Evolutionary conservation across 2,113 vertebrate species (phyloP), one percentile per base, ranked within the genome.

Genomic region (Colistium nudipinnis): DNA sequence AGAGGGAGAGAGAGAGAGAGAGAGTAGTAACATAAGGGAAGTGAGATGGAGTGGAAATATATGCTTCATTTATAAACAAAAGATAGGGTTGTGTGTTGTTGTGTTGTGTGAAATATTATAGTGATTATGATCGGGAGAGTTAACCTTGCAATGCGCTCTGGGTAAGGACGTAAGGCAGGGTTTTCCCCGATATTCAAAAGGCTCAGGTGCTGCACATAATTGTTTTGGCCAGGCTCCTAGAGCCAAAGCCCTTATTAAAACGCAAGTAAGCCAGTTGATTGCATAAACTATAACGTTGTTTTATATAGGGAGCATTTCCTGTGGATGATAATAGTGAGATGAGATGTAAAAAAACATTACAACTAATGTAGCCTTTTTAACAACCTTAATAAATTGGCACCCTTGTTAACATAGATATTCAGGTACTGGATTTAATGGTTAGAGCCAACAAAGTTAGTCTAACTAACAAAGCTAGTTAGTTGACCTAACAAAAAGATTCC

Each of bases 1-100:
- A n/a, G n/a, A n/a, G n/a, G n/a, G n/a, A n/a, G n/a, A n/a, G n/a
- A n/a, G n/a, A n/a, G n/a, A n/a, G n/a, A n/a, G n/a, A n/a, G n/a
- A n/a, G n/a, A n/a, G n/a, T n/a, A n/a, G n/a, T n/a, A n/a, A n/a
- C n/a, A n/a, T n/a, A n/a, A n/a, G n/a, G 31, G 47, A 73, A 16
- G 55, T 66, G 45, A 38, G 48, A 61, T 36, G 51, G 14, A 48
- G 60, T 60, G 39, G 31, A 72, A 62, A 60, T 39, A 67, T 36
- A 16, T 31, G 10, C 36, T 54, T 72, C 10, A 35, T 65, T 77
- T 36, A 52, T 4, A 41, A 54, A 60, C 41, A 36, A 24, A 47
- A 9, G 33, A 61, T 6, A n/a, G 17, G 28, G 57, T 28, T 47
- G 55, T 17, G 6, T n/a, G 38, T 30, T 35, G 48, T n/a, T 24